phyloP scores from a whole-genome alignment of 2,888 invertebrate genomes.

The Troilus luridus region DNA sequence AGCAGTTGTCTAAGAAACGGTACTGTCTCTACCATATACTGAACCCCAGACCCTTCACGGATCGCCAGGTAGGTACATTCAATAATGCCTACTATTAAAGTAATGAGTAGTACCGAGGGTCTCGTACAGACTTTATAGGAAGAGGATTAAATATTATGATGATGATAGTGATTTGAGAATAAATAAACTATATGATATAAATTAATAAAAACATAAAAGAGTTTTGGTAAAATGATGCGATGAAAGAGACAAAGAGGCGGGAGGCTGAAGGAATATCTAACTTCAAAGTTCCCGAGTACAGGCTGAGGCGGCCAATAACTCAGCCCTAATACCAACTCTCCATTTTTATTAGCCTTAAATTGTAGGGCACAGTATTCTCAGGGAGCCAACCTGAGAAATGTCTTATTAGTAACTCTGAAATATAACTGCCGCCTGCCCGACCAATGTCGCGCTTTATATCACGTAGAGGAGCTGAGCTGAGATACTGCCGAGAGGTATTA shows the following conservation, averaged over 20 bases:
- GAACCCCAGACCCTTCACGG: too few species aligned
- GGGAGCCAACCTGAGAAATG: constrained; percentile 20
- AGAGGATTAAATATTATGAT: too few species aligned
- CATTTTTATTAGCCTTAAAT: constrained; percentile 48
- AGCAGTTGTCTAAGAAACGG: too few species aligned
- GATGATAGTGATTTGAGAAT: too few species aligned
- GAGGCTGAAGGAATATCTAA: neutral
- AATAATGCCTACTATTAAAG: too few species aligned
- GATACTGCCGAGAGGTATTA: neutral
- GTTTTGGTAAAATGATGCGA: neutral
- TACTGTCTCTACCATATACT: too few species aligned
- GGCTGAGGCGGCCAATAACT: constrained; percentile 22
- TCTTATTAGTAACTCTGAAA: constrained; percentile 46
- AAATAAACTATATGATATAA: neutral
- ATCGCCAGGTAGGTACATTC: too few species aligned
- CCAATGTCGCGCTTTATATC: neutral
- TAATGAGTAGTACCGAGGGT: too few species aligned
- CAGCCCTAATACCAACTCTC: constrained; percentile 36
- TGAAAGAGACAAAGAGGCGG: neutral
- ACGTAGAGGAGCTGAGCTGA: neutral
- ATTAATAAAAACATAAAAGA: neutral
- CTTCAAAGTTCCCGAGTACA: neutral
- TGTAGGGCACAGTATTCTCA: neutral
- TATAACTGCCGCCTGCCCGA: neutral
- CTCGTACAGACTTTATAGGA: too few species aligned